phyloP scores from a whole-genome alignment of 2,113 vertebrate genomes.

The Gadus chalcogrammus region DNA sequence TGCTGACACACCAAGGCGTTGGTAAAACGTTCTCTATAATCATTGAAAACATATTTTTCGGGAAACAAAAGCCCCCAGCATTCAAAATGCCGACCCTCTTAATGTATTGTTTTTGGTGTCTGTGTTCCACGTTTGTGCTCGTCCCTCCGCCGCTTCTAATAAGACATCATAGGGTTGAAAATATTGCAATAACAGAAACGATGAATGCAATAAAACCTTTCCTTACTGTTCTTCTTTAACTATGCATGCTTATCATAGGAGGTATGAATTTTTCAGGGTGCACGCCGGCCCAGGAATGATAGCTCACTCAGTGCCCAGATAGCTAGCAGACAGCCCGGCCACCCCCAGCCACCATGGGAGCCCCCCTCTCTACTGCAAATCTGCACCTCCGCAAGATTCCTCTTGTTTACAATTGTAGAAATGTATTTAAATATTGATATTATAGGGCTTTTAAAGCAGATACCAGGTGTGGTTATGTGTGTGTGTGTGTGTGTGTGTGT shows the following conservation, averaged over 20 bases:
- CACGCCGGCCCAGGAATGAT: too few species aligned
- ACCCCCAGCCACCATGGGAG: neutral
- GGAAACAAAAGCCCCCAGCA: too few species aligned
- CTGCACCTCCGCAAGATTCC: neutral
- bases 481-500: neutral
- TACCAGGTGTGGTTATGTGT: slow-evolving; percentile 29
- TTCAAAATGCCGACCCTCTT: too few species aligned
- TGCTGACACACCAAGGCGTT: too few species aligned
- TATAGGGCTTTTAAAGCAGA: slow-evolving; percentile 47
- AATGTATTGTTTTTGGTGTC: too few species aligned
- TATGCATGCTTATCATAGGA: neutral
- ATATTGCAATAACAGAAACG: neutral
- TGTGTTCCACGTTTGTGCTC: too few species aligned
- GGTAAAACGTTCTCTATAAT: too few species aligned
- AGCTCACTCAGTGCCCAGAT: too few species aligned
- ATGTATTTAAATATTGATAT: slow-evolving; percentile 47
- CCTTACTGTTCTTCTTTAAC: neutral
- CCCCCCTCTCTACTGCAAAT: neutral
- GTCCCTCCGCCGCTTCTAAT: too few species aligned
- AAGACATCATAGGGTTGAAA: too few species aligned
- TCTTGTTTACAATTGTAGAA: slow-evolving; percentile 31
- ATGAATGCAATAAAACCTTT: neutral
- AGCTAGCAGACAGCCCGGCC: too few species aligned
- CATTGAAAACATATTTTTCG: too few species aligned
- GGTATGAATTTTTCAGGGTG: neutral